Percentiles rank a stretch among this genome's conserved stretches.
Evolutionary conservation across 2,797 vertebrate genomes (phyloP).

Genomic region (Paguma larvata): DNA sequence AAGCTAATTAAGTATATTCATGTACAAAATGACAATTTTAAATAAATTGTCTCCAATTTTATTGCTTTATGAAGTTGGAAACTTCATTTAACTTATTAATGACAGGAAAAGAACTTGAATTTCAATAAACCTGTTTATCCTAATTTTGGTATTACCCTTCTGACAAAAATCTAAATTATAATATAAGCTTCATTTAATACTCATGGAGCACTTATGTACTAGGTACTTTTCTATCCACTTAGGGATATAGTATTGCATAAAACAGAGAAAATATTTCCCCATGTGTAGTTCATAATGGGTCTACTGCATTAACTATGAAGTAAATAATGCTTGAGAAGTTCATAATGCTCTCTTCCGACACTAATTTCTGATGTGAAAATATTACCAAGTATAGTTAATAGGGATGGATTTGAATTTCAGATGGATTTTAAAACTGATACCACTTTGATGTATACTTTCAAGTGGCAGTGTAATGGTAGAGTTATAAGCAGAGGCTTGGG

Average conservation of each 20-base stretch:
- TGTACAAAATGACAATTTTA: conserved; percentile 48
- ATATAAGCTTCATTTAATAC: conserved; percentile 7
- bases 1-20: conserved; percentile 18
- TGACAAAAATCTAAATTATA: conserved; percentile 11
- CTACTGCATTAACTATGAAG: neutral
- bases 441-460: neutral
- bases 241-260: neutral
- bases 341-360: neutral
- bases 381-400: neutral
- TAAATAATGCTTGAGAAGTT: neutral
- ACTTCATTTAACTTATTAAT: conserved; percentile 20
- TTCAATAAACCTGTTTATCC: conserved; percentile 23
- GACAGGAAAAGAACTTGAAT: conserved; percentile 4
- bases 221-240: neutral
- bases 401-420: conserved; percentile 28
- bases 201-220: neutral
- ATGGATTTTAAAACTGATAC: neutral
- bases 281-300: neutral
- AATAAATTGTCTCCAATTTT: neutral
- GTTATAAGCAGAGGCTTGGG: neutral
- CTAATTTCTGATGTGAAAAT: conserved; percentile 13
- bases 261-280: neutral
- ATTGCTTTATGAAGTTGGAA: neutral
- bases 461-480: neutral
- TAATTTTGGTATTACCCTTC: conserved; percentile 7